phyloP scores from a whole-genome alignment of 2,113 vertebrate species.

The Chionomys nivalis region DNA sequence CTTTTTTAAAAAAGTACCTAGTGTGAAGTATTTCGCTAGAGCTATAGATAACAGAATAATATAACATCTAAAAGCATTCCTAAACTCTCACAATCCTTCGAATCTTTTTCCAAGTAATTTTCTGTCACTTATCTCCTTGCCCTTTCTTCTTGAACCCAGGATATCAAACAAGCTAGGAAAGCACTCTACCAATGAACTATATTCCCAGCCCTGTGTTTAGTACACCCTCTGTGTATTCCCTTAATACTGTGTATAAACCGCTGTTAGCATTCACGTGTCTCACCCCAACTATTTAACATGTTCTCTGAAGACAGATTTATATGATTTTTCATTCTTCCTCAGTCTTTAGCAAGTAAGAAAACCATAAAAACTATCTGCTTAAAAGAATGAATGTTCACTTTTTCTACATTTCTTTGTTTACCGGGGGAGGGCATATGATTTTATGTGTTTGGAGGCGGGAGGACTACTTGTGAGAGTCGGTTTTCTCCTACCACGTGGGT shows the following conservation, averaged over 20 bases:
- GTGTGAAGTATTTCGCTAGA: not conserved
- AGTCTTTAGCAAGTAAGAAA: conserved; percentile 14
- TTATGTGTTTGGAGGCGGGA: not conserved
- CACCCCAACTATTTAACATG: not conserved
- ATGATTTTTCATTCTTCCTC: not conserved
- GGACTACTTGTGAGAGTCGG: not conserved
- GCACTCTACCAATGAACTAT: not conserved
- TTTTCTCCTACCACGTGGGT: not conserved
- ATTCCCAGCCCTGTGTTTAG: not conserved
- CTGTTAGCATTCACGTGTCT: not conserved
- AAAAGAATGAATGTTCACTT: not conserved
- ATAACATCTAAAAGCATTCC: not conserved
- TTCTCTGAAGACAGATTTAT: conserved; percentile 17
- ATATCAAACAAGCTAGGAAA: not conserved
- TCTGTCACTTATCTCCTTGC: not conserved
- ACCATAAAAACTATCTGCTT: conserved; percentile 18
- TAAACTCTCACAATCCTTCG: conserved; percentile 10
- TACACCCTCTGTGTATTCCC: not conserved
- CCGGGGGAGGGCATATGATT: not conserved
- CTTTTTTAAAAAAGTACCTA: not conserved
- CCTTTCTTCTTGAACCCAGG: not conserved
- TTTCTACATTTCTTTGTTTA: not conserved
- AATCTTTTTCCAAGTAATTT: not conserved
- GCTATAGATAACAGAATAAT: not conserved
- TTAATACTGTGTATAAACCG: not conserved